phyloP scores from a whole-genome alignment of 2,797 vertebrate genomes.

The Masticophis lateralis region DNA sequence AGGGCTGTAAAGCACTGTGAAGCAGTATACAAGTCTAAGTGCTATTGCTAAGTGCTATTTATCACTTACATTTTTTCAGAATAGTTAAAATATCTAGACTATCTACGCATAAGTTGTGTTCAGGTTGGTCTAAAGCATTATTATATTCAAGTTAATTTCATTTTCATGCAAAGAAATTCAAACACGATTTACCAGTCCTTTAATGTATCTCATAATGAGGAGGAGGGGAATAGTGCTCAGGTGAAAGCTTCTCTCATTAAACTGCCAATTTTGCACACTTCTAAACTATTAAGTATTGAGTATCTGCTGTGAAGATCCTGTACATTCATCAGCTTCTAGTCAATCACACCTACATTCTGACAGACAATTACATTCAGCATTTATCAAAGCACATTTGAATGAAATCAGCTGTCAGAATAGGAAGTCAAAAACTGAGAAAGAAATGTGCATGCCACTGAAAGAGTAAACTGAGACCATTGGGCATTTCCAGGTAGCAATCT shows the following conservation, averaged over 20 bases:
- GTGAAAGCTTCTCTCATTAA: constrained; percentile 60
- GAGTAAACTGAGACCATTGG: background rate
- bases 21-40: too few relatives aligned
- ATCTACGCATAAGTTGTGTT: background rate
- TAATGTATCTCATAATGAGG: constrained; percentile 37
- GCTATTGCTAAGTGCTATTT: too few relatives aligned
- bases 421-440: background rate
- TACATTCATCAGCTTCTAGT: constrained; percentile 56
- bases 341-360: constrained; percentile 37
- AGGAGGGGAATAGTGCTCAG: constrained; percentile 48
- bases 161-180: constrained; percentile 45
- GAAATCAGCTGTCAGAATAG: constrained; percentile 10
- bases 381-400: constrained; percentile 15
- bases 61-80: background rate
- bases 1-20: too few relatives aligned
- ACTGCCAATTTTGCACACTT: constrained; percentile 41
- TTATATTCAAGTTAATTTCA: constrained; percentile 41
- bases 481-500: background rate
- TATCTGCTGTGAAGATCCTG: constrained; percentile 27
- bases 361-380: constrained; percentile 8
- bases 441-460: background rate
- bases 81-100: background rate
- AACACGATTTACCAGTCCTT: constrained; percentile 44
- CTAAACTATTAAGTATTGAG: constrained; percentile 49
- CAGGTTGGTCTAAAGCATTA: constrained; percentile 19